A percentile compares a stretch with the other conserved stretches of the same genome.
Evolutionary conservation across 2,797 vertebrate genomes (phyloP).

Genomic region (Brotula barbata): DNA sequence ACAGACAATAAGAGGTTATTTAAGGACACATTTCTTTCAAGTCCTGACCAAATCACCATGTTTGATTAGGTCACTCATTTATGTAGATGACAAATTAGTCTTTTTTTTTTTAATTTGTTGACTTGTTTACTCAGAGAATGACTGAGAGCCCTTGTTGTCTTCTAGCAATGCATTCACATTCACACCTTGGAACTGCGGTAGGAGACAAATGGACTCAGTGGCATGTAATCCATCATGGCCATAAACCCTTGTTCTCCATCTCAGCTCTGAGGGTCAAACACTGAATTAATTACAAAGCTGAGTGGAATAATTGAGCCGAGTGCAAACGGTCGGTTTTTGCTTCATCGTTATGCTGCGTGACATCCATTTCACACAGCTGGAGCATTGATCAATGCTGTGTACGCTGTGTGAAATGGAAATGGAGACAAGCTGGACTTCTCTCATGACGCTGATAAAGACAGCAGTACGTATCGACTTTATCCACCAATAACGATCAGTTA

Average conservation of each 20-base stretch:
- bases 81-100: constrained; percentile 28
- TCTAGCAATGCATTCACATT: constrained; percentile 1
- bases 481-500: too few relatives aligned
- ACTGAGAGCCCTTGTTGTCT: constrained; percentile 5
- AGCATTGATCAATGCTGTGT: background rate
- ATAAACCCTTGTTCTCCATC: constrained; percentile 40
- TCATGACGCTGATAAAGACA: too few relatives aligned
- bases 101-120: constrained; percentile 19
- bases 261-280: constrained; percentile 30
- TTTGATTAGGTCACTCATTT: constrained; percentile 31
- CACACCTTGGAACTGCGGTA: constrained; percentile 26
- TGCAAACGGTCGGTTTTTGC: background rate
- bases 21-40: constrained; percentile 17
- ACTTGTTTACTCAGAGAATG: constrained; percentile 18
- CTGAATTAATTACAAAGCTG: constrained; percentile 42
- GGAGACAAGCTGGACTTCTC: too few relatives aligned
- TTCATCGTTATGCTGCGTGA: background rate
- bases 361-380: background rate
- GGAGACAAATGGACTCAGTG: constrained; percentile 31
- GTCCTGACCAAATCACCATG: background rate
- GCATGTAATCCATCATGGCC: constrained; percentile 39
- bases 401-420: too few relatives aligned
- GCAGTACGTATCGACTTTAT: too few relatives aligned
- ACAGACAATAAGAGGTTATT: constrained; percentile 29
- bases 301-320: constrained; percentile 26